Evolutionary conservation across 2,797 vertebrate genomes (phyloP).

Genomic region (Sarcoramphus papa): DNA sequence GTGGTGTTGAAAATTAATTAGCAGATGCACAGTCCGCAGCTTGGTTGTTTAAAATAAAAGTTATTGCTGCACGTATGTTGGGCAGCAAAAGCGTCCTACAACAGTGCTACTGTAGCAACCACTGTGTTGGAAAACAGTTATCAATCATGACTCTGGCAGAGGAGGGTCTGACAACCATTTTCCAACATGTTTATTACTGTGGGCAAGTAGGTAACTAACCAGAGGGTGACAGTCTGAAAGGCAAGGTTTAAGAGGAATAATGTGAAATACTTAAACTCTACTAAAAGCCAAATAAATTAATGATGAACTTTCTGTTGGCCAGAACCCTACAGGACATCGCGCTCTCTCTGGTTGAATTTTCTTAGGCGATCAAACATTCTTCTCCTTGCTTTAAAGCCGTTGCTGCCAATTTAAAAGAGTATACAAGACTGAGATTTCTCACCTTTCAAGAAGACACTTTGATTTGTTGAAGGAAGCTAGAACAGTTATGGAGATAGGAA

Average conservation of each 20-base stretch:
- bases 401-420: conserved; percentile 11
- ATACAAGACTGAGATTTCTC: neutral
- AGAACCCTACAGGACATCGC: neutral
- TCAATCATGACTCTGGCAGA: neutral
- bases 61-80: neutral
- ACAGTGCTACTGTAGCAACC: neutral
- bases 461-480: conserved; percentile 5
- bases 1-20: neutral
- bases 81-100: neutral
- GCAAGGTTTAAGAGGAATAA: neutral
- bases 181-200: neutral
- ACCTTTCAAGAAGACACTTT: conserved; percentile 26
- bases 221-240: neutral
- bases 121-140: neutral
- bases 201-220: neutral
- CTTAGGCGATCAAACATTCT: neutral
- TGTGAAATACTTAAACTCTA: neutral
- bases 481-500: neutral
- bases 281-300: neutral
- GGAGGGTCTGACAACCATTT: neutral
- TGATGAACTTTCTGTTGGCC: neutral
- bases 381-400: neutral
- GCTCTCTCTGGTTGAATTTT: neutral
- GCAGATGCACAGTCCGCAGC: neutral
- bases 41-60: neutral